A percentile compares a stretch with the other conserved stretches of the same genome.
phyloP scores from a whole-genome alignment of 1,140 invertebrate genomes.

The Ips typographus region DNA sequence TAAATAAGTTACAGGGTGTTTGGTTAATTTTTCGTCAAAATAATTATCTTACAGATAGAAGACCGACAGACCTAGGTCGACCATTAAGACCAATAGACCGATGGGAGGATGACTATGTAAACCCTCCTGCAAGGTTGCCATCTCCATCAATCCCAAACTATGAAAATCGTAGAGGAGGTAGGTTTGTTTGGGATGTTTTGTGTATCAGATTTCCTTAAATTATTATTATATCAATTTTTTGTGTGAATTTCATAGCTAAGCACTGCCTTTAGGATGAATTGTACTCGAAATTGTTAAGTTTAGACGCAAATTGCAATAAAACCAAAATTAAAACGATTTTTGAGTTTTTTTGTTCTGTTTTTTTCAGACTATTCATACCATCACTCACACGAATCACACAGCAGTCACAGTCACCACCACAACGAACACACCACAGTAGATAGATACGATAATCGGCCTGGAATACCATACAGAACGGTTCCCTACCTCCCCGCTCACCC shows the following conservation, averaged over 20 bases:
- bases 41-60: slow-evolving; percentile 16
- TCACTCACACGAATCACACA: slow-evolving; percentile 41
- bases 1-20: no score
- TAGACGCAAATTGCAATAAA: neutral
- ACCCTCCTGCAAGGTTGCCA: neutral
- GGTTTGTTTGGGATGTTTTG: slow-evolving; percentile 45
- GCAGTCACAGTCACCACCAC: slow-evolving; percentile 37
- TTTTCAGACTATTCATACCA: slow-evolving; percentile 45
- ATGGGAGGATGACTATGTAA: slow-evolving; percentile 28
- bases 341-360: slow-evolving; percentile 35
- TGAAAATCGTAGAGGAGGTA: slow-evolving; percentile 44
- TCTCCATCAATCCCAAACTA: slow-evolving; percentile 17
- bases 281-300: neutral
- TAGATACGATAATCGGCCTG: slow-evolving; percentile 27
- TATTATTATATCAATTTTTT: neutral
- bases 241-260: neutral
- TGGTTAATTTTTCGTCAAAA: no score
- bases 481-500: slow-evolving; percentile 33
- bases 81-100: slow-evolving; percentile 25
- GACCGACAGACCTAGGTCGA: slow-evolving; percentile 17
- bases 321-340: neutral
- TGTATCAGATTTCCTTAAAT: slow-evolving; percentile 23
- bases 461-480: slow-evolving; percentile 18
- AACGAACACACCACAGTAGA: slow-evolving; percentile 35
- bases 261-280: neutral